phyloP scores from a whole-genome alignment of 2,888 invertebrate species.

The Mythimna lalbum region DNA sequence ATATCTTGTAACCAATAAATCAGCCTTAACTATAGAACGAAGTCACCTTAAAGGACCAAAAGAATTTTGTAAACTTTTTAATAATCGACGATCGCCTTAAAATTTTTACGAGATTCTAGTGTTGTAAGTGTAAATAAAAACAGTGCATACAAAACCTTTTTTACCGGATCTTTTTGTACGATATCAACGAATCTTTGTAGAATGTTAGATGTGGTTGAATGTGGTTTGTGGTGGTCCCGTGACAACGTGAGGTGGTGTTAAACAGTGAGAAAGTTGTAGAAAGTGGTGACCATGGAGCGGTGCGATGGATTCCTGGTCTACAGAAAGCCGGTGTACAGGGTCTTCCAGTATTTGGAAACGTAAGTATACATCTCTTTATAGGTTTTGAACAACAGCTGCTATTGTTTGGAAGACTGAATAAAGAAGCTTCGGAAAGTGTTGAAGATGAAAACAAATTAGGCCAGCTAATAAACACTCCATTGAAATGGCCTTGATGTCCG shows the following conservation, averaged over 20 bases:
- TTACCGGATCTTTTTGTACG: constrained; percentile 56
- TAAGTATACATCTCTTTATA: constrained; percentile 87
- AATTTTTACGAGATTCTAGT: constrained; percentile 77
- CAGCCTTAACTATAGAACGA: constrained; percentile 82
- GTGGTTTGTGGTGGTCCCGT: constrained; percentile 66
- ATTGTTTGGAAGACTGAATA: not conserved
- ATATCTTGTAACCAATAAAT: constrained; percentile 74
- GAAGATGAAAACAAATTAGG: not conserved
- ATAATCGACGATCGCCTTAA: constrained; percentile 82
- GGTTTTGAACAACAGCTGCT: not conserved
- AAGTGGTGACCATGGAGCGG: constrained; percentile 92
- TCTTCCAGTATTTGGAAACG: constrained; percentile 96
- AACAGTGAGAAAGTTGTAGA: constrained; percentile 62
- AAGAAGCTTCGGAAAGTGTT: not conserved
- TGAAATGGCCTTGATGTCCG: constrained; percentile 10
- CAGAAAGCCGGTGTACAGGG: constrained; percentile 95
- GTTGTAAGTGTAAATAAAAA: constrained; percentile 67
- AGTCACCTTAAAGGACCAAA: constrained; percentile 88
- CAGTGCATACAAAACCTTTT: constrained; percentile 59
- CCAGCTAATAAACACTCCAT: not conserved
- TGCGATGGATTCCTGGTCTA: constrained; percentile 95
- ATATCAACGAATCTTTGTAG: constrained; percentile 53
- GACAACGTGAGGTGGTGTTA: constrained; percentile 70
- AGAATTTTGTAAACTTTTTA: constrained; percentile 83
- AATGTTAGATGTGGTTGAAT: constrained; percentile 48